These are phyloP conservation scores for Noctua pronuba DNA, from an alignment of 2,888 invertebrate genomes.

Conservation along the genomic window DNA sequence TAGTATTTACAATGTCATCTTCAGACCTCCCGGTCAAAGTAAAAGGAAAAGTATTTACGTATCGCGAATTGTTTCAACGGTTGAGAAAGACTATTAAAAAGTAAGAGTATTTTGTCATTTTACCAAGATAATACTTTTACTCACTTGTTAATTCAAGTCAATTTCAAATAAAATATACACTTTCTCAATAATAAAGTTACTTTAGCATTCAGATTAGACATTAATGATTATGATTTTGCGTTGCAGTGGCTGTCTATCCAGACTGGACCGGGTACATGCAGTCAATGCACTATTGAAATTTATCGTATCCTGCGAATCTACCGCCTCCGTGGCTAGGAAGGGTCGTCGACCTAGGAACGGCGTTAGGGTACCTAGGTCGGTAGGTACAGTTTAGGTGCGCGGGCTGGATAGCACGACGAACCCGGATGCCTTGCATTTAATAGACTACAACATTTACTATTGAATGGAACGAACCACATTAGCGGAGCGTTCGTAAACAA, in stretches of 20 bases:
- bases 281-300: slow-evolving; percentile 89
- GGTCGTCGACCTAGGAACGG: slow-evolving; percentile 86
- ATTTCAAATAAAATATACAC: not conserved
- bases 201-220: slow-evolving; percentile 53
- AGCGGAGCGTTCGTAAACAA: slow-evolving; percentile 27
- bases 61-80: slow-evolving; percentile 11
- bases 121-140: slow-evolving; percentile 1
- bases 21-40: slow-evolving; percentile 62
- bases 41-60: slow-evolving; percentile 46
- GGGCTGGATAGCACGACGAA: slow-evolving; percentile 81
- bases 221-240: slow-evolving; percentile 67
- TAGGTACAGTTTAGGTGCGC: slow-evolving; percentile 77
- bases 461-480: slow-evolving; percentile 33
- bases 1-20: slow-evolving; percentile 63
- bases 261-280: slow-evolving; percentile 76
- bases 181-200: slow-evolving; percentile 10
- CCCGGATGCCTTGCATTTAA: slow-evolving; percentile 80
- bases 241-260: slow-evolving; percentile 73
- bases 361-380: slow-evolving; percentile 84
- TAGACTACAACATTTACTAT: slow-evolving; percentile 65
- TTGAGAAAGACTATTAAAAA: slow-evolving; percentile 33
- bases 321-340: slow-evolving; percentile 82
- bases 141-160: not conserved
- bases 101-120: slow-evolving; percentile 18
- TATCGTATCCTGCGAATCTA: slow-evolving; percentile 89